Evolutionary conservation across 2,888 invertebrate species (phyloP).

Genomic region (Sturmia bella): DNA sequence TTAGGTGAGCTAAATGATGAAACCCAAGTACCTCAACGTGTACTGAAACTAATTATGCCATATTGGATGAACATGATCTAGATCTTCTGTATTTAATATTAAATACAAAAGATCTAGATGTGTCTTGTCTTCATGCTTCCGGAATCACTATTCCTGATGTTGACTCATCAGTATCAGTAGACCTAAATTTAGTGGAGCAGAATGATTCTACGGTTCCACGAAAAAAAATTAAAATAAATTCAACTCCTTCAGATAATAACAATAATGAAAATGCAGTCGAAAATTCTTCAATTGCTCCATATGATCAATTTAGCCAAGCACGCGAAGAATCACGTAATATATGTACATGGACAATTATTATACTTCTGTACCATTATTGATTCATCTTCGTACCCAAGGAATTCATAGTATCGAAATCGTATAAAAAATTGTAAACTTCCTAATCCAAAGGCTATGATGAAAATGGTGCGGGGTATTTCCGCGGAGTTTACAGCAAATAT

Average conservation of each 20-base stretch:
- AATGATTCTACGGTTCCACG: slow-evolving; percentile 15
- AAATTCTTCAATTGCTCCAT: slow-evolving; percentile 23
- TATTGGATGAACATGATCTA: too few species aligned
- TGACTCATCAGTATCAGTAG: slow-evolving; percentile 44
- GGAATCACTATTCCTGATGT: slow-evolving; percentile 31
- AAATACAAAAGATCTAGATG: too few species aligned
- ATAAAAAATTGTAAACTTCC: slow-evolving; percentile 18
- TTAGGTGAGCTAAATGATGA: slow-evolving; percentile 53
- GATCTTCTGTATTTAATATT: too few species aligned
- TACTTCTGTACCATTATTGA: too few species aligned
- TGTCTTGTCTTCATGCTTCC: too few species aligned
- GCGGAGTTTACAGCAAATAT: slow-evolving; percentile 31
- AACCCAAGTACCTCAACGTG: slow-evolving; percentile 33
- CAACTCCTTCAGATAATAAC: too few species aligned
- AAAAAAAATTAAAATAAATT: not conserved
- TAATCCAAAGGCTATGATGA: slow-evolving; percentile 10
- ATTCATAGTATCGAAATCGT: too few species aligned
- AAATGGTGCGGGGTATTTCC: slow-evolving; percentile 14
- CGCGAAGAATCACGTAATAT: slow-evolving; percentile 39
- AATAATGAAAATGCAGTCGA: slow-evolving; percentile 18
- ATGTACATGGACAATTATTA: too few species aligned
- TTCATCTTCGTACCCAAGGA: too few species aligned
- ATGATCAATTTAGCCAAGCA: slow-evolving; percentile 43
- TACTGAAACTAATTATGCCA: too few species aligned
- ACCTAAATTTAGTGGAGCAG: slow-evolving; percentile 33